Percentiles rank a stretch among this genome's conserved stretches.
These are phyloP conservation scores for Luffia ferchaultella DNA, from an alignment of 2,888 invertebrate genomes.

Conservation along the genomic window DNA sequence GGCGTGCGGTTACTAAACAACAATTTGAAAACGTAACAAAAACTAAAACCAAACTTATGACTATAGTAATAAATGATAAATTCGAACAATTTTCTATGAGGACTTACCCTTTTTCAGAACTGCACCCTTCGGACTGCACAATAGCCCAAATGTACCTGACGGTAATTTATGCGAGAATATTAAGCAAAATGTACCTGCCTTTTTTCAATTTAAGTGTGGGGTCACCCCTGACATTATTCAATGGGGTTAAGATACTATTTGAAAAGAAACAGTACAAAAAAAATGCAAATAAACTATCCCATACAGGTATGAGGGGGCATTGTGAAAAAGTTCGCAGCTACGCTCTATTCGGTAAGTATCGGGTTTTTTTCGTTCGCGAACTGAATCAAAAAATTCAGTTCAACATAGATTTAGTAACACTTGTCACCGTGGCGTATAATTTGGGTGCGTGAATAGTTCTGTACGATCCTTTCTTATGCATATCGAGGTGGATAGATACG, in stretches of 20 bases:
- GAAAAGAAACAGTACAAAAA: conserved; percentile 53
- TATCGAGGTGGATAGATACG: conserved; percentile 37
- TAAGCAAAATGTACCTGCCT: conserved; percentile 68
- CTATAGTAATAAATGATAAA: neutral
- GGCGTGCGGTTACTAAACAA: conserved; percentile 28
- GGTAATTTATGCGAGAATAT: conserved; percentile 68
- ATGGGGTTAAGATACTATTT: conserved; percentile 65
- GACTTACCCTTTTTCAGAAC: conserved; percentile 27
- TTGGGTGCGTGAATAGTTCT: conserved; percentile 47
- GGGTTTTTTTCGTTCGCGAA: conserved; percentile 25
- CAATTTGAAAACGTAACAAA: neutral
- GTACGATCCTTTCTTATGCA: conserved; percentile 44
- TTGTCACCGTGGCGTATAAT: conserved; percentile 62
- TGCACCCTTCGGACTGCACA: conserved; percentile 40
- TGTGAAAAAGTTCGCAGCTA: conserved; percentile 40
- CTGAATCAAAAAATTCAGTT: conserved; percentile 21
- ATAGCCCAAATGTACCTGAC: conserved; percentile 65
- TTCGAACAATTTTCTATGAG: neutral
- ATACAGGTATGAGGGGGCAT: conserved; percentile 43
- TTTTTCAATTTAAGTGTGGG: conserved; percentile 68
- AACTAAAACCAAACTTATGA: neutral
- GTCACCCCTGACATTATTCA: conserved; percentile 66
- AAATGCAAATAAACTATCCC: conserved; percentile 68
- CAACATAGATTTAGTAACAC: conserved; percentile 39
- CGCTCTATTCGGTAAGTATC: conserved; percentile 33